These are phyloP conservation scores for Choloepus didactylus DNA, from an alignment of 2,797 vertebrate genomes.

Conservation along the genomic window DNA sequence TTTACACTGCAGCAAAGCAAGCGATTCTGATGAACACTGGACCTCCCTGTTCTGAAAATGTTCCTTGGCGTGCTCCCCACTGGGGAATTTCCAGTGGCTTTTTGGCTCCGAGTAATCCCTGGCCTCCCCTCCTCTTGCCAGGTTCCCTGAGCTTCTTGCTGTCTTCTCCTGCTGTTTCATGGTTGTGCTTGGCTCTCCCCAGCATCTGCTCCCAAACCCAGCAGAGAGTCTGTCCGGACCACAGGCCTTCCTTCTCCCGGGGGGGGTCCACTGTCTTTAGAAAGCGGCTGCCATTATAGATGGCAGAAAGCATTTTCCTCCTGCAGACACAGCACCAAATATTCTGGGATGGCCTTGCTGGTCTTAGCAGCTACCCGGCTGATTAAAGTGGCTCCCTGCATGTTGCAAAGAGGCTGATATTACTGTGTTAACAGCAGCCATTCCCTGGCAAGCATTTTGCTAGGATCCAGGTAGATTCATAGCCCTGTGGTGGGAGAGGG, in stretches of 20 bases:
- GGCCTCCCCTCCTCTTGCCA: too few relatives aligned
- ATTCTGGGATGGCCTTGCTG: neutral
- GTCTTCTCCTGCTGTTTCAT: too few relatives aligned
- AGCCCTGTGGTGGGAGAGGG: neutral
- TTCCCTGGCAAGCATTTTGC: neutral
- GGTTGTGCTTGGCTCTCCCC: neutral
- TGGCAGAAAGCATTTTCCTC: neutral
- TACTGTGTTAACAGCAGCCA: neutral
- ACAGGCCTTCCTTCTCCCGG: neutral
- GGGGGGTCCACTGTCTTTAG: neutral
- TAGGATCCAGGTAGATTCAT: neutral
- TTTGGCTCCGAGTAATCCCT: neutral
- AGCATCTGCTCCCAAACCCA: neutral
- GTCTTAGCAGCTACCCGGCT: neutral
- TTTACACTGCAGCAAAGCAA: neutral
- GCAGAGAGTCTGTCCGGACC: too few relatives aligned
- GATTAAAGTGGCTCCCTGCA: fast-evolving
- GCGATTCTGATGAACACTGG: neutral
- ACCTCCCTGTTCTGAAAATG: neutral
- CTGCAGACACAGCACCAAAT: fast-evolving
- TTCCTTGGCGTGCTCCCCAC: neutral
- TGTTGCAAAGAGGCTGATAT: fast-evolving
- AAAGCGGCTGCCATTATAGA: neutral
- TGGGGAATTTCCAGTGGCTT: neutral
- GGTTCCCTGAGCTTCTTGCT: too few relatives aligned